Base-by-base conservation (phyloP, 2,888 invertebrate species). In the Tubulanus polymorphus region DNA sequence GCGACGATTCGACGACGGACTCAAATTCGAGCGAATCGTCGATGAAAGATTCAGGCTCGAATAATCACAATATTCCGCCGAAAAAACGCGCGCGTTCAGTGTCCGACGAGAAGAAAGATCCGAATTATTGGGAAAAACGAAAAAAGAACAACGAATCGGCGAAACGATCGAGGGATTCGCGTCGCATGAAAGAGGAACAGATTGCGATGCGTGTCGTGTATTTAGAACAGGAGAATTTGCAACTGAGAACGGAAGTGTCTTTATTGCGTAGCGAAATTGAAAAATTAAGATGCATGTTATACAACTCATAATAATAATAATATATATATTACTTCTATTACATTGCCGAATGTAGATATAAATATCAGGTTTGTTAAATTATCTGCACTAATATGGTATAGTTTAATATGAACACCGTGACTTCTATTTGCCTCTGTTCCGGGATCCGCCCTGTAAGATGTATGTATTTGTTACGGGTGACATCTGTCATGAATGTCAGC, bases 121-220 rank as follows among this genome's bases (percentile, higher is more conserved):
- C 66, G 28, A 48, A 55, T 15, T 80, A 80, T 56, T 74, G 74
- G 73, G 79, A 79, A 51, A 74, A 79, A 49, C 67, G 80, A n/a
- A 69, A 73, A 56, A 77, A 79, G 63, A 80, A 80, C 65, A 80
- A 80, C 59, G 78, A 79, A 54, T 78, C 79, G 6, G 80, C 80
- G 5, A 74, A 77, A 55, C 64, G 78, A 48, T 79, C 79, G 1
- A 67, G 80, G 12, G 80, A 80, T 50, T 64, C 72, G 1, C 61
- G 79, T 5, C 65, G 78, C 25, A 67, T 68, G 65, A 78, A 79
- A 56, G 80, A 80, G 61, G 76, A 78, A 46, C 72, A 73, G 57
- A 75, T 75, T 18, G 72, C 74, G 18, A 55, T 74, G 49, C 55
- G 72, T 30, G 72, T 76, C 18, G 66, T 73, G 12, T 73, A 70